These are phyloP conservation scores for Cryptus armator DNA, from an alignment of 2,888 invertebrate genomes.

Conservation along the genomic window DNA sequence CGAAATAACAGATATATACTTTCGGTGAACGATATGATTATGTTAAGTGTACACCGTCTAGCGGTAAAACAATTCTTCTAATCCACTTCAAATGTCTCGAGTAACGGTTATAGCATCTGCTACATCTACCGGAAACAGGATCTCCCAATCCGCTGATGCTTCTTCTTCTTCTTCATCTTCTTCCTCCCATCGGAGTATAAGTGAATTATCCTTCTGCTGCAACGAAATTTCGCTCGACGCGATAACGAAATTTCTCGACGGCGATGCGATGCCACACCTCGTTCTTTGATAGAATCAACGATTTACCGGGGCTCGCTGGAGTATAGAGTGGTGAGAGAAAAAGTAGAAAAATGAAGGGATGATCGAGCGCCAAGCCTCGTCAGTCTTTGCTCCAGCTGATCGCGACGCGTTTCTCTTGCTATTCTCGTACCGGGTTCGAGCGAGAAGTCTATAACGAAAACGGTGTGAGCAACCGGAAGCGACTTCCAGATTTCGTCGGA, in stretches of 20 bases:
- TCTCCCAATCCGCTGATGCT: conserved; percentile 6
- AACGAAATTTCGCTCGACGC: conserved; percentile 8
- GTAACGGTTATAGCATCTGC: conserved; percentile 2
- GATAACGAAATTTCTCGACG: conserved; percentile 24
- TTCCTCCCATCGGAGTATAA: conserved; percentile 2
- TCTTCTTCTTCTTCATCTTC: conserved; percentile 2
- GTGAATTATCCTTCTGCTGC: conserved; percentile 26
- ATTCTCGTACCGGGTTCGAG: background rate
- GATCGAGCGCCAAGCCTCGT: conserved; percentile 13
- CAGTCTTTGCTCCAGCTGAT: conserved; percentile 22
- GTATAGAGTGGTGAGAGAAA: background rate
- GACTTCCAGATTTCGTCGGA: conserved; percentile 38
- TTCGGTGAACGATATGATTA: background rate
- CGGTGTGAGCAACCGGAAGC: conserved; percentile 3
- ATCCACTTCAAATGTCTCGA: background rate
- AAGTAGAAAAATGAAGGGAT: background rate
- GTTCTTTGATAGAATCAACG: conserved; percentile 33
- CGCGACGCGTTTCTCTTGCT: background rate
- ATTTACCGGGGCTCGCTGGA: conserved; percentile 5
- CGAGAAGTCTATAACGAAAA: conserved; percentile 4
- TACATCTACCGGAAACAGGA: background rate
- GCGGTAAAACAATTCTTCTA: background rate
- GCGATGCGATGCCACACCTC: background rate
- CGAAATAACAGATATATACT: background rate
- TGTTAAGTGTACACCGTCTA: background rate